Percentiles rank a stretch among this genome's conserved stretches.
These are phyloP conservation scores for Drosophila mayri DNA, from an alignment of 1,140 invertebrate species.

Conservation along the genomic window DNA sequence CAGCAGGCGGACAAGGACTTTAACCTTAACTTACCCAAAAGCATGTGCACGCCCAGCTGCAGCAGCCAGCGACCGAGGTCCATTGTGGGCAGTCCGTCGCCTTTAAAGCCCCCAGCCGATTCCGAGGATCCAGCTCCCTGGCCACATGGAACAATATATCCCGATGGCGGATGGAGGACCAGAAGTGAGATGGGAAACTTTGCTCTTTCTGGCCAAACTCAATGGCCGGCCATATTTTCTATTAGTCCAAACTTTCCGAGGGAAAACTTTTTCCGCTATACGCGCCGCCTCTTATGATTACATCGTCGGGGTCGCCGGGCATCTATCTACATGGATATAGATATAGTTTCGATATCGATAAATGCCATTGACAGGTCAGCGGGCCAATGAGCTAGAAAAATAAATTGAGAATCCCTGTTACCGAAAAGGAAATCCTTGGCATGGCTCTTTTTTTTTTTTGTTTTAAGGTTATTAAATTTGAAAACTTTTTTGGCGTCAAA, in stretches of 20 bases:
- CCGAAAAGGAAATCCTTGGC: constrained; percentile 24
- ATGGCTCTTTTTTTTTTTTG: constrained; percentile 29
- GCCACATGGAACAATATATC: constrained; percentile 34
- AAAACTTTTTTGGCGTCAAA: constrained; percentile 78
- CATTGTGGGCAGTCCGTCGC: constrained; percentile 52
- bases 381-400: constrained; percentile 60
- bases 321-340: constrained; percentile 39
- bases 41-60: constrained; percentile 70
- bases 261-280: constrained; percentile 56
- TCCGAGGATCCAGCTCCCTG: constrained; percentile 27
- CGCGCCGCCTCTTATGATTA: constrained; percentile 46
- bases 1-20: background rate
- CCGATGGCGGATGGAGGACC: background rate
- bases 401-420: constrained; percentile 46
- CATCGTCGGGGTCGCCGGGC: constrained; percentile 17
- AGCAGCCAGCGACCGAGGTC: constrained; percentile 66
- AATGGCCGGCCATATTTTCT: constrained; percentile 64
- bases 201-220: constrained; percentile 46
- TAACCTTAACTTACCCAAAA: constrained; percentile 72
- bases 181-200: constrained; percentile 30
- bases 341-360: constrained; percentile 67
- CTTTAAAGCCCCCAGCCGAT: constrained; percentile 44
- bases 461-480: constrained; percentile 82
- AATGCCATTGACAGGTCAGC: constrained; percentile 68
- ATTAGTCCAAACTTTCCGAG: constrained; percentile 52